phyloP scores from a whole-genome alignment of 2,113 vertebrate species.

The Mormyrus lacerda region DNA sequence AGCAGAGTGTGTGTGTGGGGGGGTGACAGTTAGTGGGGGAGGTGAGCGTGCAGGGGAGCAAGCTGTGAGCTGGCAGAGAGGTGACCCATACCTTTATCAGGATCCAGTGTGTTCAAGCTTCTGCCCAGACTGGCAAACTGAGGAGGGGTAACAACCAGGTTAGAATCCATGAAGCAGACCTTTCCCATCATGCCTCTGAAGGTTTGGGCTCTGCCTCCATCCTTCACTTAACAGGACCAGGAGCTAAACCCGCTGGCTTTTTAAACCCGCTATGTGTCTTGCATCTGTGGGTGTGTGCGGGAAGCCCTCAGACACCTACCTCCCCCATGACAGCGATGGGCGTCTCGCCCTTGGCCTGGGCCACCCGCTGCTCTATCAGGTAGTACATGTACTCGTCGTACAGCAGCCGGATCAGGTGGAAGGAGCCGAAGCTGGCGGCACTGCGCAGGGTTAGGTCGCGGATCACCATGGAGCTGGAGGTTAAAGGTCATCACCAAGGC shows the following conservation, averaged over 20 bases:
- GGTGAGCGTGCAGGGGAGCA: neutral
- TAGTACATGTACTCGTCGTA: conserved; percentile 95
- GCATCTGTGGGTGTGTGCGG: no score
- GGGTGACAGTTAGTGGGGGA: neutral
- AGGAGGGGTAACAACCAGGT: neutral
- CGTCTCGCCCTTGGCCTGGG: conserved; percentile 80
- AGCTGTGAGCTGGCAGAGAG: neutral
- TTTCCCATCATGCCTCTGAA: neutral
- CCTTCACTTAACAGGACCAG: neutral
- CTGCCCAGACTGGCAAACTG: conserved; percentile 74
- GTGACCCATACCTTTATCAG: conserved; percentile 72
- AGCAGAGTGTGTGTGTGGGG: conserved; percentile 11
- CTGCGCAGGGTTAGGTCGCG: conserved; percentile 84
- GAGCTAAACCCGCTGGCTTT: neutral
- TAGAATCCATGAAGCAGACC: neutral
- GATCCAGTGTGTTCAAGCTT: conserved; percentile 62
- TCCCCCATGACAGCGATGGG: conserved; percentile 89
- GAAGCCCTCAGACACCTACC: conserved; percentile 44
- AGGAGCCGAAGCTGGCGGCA: conserved; percentile 83
- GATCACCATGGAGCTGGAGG: conserved; percentile 84
- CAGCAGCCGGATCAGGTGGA: conserved; percentile 82
- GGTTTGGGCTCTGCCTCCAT: neutral
- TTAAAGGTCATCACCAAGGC: neutral
- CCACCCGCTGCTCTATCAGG: conserved; percentile 85
- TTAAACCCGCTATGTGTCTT: neutral